Conservation (phyloP, 2,888 invertebrate genomes). For the Vannuccia rotundouncinata region DNA sequence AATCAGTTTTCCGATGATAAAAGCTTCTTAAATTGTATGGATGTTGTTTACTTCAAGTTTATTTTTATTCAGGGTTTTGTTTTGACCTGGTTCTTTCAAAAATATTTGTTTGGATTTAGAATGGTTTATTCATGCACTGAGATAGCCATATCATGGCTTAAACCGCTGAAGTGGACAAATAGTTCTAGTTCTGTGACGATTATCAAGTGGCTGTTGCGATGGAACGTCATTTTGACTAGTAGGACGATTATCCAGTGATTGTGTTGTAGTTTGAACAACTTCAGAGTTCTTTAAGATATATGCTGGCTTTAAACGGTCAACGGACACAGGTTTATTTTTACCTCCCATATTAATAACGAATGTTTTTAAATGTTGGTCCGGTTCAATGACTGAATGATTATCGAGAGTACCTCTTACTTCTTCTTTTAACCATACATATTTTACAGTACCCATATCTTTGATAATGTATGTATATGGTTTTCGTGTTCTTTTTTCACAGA, state of each 20-base stretch:
- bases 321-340: not conserved
- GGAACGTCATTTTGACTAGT: not conserved
- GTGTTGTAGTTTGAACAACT: not conserved
- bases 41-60: too few relatives aligned
- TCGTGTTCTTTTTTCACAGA: slow-evolving; percentile 11
- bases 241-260: not conserved
- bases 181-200: not conserved
- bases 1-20: too few relatives aligned
- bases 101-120: too few relatives aligned
- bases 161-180: not conserved
- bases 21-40: too few relatives aligned
- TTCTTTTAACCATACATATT: not conserved
- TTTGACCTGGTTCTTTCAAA: too few relatives aligned
- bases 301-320: not conserved
- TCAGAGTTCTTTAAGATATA: not conserved
- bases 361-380: slow-evolving; percentile 16
- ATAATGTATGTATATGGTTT: not conserved
- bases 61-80: too few relatives aligned
- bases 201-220: not conserved
- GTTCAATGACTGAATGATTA: slow-evolving; percentile 1
- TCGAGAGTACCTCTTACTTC: slow-evolving; percentile 26
- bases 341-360: slow-evolving; percentile 11
- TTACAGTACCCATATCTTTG: slow-evolving; percentile 16
- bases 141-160: not conserved
- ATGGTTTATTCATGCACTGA: too few relatives aligned